phyloP scores from a whole-genome alignment of 2,797 vertebrate genomes.

The Danio jaintianensis region DNA sequence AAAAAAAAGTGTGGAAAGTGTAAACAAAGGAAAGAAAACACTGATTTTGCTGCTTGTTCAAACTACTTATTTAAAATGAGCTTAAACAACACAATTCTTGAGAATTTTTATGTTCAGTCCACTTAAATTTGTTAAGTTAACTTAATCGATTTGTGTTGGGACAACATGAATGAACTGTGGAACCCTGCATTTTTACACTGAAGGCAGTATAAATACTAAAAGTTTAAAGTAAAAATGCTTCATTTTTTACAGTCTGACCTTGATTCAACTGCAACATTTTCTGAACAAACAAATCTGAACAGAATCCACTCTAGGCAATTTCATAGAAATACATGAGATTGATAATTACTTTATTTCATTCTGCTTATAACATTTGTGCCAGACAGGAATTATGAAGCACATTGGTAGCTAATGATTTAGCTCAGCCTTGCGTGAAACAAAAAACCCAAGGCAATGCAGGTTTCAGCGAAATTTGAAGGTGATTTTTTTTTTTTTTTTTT shows the following conservation, averaged over 20 bases:
- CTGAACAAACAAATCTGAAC: background rate
- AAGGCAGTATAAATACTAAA: background rate
- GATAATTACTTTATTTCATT: background rate
- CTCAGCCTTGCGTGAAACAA: conserved; percentile 11
- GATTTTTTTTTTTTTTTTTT: background rate
- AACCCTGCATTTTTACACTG: no score
- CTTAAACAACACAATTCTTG: background rate
- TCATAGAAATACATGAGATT: background rate
- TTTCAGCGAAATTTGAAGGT: conserved; percentile 17
- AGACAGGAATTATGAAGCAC: conserved; percentile 1
- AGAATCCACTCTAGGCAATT: background rate
- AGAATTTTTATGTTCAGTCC: no score
- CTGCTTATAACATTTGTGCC: background rate
- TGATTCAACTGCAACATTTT: conserved; percentile 8
- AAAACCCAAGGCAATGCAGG: conserved; percentile 41
- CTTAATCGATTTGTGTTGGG: no score
- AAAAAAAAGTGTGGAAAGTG: background rate
- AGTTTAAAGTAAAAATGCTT: background rate
- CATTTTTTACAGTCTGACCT: conserved; percentile 8
- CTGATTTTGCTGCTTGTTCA: no score
- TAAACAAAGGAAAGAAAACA: background rate
- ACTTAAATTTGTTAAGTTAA: no score
- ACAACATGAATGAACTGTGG: no score
- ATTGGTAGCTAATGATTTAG: background rate
- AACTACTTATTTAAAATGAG: background rate